A percentile compares a stretch with the other conserved stretches of the same genome.
Conservation (phyloP, 1,140 invertebrate species). For the Tetramorium alpestre region DNA sequence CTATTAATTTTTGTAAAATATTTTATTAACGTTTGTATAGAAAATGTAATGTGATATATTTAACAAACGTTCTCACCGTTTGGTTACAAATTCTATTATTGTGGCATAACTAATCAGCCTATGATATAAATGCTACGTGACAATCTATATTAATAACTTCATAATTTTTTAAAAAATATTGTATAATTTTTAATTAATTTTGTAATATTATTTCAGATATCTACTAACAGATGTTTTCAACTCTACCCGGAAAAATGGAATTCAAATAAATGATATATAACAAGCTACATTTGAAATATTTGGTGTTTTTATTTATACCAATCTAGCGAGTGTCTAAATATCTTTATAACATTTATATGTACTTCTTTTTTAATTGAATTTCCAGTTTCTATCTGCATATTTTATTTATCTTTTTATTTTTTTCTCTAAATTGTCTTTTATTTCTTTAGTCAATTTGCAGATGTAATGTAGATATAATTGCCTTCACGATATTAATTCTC, state of each 20-base stretch:
- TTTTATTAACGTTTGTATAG: too few species aligned
- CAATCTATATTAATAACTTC: background rate
- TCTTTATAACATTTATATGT: background rate
- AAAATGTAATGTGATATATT: too few species aligned
- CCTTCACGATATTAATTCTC: background rate
- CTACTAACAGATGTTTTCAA: background rate
- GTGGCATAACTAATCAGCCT: background rate
- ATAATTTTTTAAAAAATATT: background rate
- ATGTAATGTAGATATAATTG: background rate
- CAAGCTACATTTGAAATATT: background rate
- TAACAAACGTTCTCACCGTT: too few species aligned
- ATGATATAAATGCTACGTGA: background rate
- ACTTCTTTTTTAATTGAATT: background rate
- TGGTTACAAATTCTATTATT: too few species aligned
- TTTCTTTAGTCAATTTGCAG: background rate
- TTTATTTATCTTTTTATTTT: background rate
- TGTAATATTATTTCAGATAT: conserved; percentile 1
- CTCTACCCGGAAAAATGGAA: background rate
- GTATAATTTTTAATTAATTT: conserved; percentile 6
- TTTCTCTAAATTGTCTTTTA: background rate
- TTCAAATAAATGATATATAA: conserved; percentile 8
- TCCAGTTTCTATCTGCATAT: background rate
- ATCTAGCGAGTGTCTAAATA: background rate
- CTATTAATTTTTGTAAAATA: too few species aligned
- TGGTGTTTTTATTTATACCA: background rate